Evolutionary conservation across 2,888 invertebrate genomes (phyloP), one percentile per base, ranked within the genome.

Genomic region (Dynastes grantii): DNA sequence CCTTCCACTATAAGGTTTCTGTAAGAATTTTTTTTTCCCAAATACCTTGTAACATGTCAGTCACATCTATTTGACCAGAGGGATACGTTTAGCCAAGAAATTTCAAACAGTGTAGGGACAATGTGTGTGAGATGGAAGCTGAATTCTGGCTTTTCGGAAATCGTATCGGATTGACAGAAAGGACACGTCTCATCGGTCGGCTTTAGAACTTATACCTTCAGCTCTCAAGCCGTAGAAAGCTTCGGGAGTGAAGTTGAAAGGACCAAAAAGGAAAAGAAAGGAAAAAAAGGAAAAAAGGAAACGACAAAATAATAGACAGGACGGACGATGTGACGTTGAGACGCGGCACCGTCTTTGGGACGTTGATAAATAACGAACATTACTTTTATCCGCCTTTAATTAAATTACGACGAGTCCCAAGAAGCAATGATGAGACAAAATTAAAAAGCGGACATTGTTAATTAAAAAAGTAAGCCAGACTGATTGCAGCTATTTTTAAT

Each of bases 401-500:
- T 86, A 85, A 86, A 86, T 85, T 86, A 86, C 22, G 84, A 86
- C 22, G 83, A 86, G 85, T 86, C 86, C 84, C 84, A 84, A 85
- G 85, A 80, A 85, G 84, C 84, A 85, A 85, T 85, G 85, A 49
- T 84, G 84, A 84, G 84, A 84, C 85, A 85, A 84, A 86, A 87
- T 87, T 86, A 87, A 87, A 87, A 86, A 86, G 85, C 85, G 84
- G 84, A 85, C 83, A 83, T 85, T 86, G 86, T 86, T 87, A 87
- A 87, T 87, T 87, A 86, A 87, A 87, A 86, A 84, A 81, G 85
- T 82, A 85, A 84, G 83, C 84, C 84, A 83, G 84, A 86, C 83
- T 84, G 85, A 87, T 86, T 85, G 84, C 83, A 77, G 83, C 82
- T 80, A 85, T 85, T 85, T 86, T 85, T 85, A 81, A 76, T 64